A percentile compares a stretch with the other conserved stretches of the same genome.
These are phyloP conservation scores for Macrotus californicus DNA, from an alignment of 2,113 vertebrate genomes.

Conservation along the genomic window DNA sequence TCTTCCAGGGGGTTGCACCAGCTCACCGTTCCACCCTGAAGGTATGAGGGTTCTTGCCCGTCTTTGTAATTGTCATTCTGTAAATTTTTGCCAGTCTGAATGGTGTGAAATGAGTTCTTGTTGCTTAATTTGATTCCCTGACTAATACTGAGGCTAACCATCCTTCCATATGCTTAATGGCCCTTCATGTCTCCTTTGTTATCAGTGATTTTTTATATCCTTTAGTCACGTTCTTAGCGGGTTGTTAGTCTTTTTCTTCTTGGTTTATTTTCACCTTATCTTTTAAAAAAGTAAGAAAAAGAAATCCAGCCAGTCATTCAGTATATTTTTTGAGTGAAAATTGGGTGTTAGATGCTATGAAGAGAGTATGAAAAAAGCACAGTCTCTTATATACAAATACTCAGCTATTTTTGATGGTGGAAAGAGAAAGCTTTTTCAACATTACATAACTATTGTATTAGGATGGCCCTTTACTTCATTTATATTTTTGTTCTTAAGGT, in stretches of 20 bases:
- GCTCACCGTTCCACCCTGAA: background rate
- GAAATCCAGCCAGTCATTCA: background rate
- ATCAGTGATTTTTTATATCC: background rate
- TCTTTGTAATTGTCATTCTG: background rate
- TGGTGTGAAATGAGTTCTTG: background rate
- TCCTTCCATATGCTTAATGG: background rate
- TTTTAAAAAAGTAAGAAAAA: background rate
- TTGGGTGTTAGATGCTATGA: background rate
- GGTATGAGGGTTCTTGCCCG: background rate
- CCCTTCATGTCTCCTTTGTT: background rate
- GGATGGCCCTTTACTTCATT: background rate
- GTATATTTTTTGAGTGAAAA: constrained; percentile 2
- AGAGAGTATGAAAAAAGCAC: background rate
- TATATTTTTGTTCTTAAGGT: constrained; percentile 24
- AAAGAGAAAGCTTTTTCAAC: background rate
- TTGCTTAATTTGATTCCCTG: background rate
- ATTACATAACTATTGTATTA: background rate
- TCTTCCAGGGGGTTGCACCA: background rate
- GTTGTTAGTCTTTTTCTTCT: constrained; percentile 11
- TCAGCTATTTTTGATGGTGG: background rate
- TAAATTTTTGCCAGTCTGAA: background rate
- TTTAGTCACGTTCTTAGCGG: background rate
- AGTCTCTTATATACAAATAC: background rate
- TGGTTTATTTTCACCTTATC: constrained; percentile 9
- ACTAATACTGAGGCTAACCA: background rate